Evolutionary conservation across 2,113 vertebrate genomes (phyloP).

Genomic region (Sterrhoptilus dennistouni): DNA sequence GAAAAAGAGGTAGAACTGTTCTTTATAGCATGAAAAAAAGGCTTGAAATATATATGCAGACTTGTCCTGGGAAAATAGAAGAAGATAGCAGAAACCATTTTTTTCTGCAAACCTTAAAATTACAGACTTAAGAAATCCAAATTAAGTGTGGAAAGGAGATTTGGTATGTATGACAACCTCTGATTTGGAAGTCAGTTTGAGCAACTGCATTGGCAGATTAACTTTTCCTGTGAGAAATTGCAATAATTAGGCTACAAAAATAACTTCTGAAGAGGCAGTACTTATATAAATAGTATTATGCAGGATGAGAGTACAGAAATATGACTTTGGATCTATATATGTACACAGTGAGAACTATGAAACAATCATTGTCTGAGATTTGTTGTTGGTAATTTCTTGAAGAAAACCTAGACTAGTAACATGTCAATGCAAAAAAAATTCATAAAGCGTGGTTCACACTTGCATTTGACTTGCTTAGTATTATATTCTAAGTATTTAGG

Average conservation of each 20-base stretch:
- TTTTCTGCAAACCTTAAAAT: not conserved
- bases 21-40: not conserved
- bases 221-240: slow-evolving; percentile 13
- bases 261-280: slow-evolving; percentile 13
- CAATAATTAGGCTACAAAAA: slow-evolving; percentile 36
- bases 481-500: not conserved
- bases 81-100: not conserved
- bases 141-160: not conserved
- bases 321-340: not conserved
- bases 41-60: not conserved
- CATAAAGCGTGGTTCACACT: not conserved
- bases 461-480: not conserved
- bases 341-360: not conserved
- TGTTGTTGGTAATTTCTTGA: not conserved
- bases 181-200: slow-evolving; percentile 22
- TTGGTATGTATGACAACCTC: not conserved
- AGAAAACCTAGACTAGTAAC: not conserved
- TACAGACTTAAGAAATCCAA: not conserved
- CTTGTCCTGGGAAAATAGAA: not conserved
- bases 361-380: not conserved
- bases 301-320: not conserved
- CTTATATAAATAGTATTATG: not conserved
- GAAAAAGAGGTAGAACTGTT: not conserved
- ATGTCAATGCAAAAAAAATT: not conserved
- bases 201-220: not conserved